These are phyloP conservation scores for Lycia hirtaria DNA, from an alignment of 2,888 invertebrate species.

Conservation along the genomic window DNA sequence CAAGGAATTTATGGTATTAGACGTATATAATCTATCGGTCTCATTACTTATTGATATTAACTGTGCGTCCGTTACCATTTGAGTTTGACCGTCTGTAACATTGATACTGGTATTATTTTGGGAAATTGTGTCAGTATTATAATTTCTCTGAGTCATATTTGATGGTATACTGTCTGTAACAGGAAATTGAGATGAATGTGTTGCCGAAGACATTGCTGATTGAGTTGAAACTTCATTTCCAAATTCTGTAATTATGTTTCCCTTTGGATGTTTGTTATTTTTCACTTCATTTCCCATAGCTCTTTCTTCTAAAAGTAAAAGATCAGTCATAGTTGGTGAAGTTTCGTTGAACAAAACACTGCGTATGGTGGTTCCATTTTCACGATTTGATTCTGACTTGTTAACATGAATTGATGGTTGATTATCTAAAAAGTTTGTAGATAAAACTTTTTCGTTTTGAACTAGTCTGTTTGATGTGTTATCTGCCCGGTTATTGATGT, in stretches of 20 bases:
- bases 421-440: not conserved
- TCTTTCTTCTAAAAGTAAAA: not conserved
- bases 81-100: not conserved
- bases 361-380: not conserved
- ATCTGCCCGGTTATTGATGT: not conserved
- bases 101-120: not conserved
- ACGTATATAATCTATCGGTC: not conserved
- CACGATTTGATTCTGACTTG: not conserved
- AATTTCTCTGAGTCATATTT: not conserved
- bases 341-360: not conserved
- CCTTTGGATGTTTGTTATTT: not conserved
- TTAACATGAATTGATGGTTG: not conserved
- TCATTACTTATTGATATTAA: not conserved
- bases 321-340: not conserved
- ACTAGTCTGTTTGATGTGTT: slow-evolving; percentile 1
- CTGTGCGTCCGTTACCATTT: not conserved
- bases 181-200: not conserved
- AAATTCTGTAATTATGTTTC: not conserved
- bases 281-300: not conserved
- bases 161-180: not conserved
- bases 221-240: not conserved
- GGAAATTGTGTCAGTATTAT: not conserved
- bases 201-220: not conserved
- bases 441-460: slow-evolving; percentile 17
- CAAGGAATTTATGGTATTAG: not conserved